Evolutionary conservation across 2,888 invertebrate genomes (phyloP).

Genomic region (Parnassius mnemosyne): DNA sequence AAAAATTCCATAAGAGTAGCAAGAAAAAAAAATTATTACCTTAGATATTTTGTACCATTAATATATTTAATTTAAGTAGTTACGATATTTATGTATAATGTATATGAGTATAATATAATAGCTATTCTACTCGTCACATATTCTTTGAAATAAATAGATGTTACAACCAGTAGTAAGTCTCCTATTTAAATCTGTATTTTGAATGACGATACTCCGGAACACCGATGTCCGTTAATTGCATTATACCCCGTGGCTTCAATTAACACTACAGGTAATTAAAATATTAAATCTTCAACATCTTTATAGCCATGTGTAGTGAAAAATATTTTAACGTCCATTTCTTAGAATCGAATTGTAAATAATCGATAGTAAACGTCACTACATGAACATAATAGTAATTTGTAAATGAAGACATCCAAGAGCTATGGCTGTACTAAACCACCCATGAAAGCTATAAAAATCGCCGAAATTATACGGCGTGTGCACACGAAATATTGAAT

Average conservation of each 20-base stretch:
- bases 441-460: constrained; percentile 65
- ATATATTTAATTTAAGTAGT: too few relatives aligned
- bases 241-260: constrained; percentile 52
- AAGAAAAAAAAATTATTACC: too few relatives aligned
- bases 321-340: constrained; percentile 20
- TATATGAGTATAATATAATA: not conserved
- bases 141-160: constrained; percentile 13
- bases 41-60: too few relatives aligned
- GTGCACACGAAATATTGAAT: constrained; percentile 55
- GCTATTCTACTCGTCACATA: constrained; percentile 6
- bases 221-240: constrained; percentile 44
- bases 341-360: constrained; percentile 22
- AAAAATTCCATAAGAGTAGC: too few relatives aligned
- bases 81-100: too few relatives aligned
- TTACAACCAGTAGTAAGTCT: constrained; percentile 15
- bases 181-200: constrained; percentile 22
- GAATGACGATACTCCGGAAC: constrained; percentile 55
- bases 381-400: constrained; percentile 39
- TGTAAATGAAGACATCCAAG: constrained; percentile 53
- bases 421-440: constrained; percentile 47
- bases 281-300: constrained; percentile 26
- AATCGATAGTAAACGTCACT: constrained; percentile 40
- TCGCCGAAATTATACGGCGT: constrained; percentile 67
- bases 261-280: constrained; percentile 48
- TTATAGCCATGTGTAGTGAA: constrained; percentile 22